Base-by-base conservation (phyloP, 1,140 invertebrate species). In the Drosophila pseudoobscura region DNA sequence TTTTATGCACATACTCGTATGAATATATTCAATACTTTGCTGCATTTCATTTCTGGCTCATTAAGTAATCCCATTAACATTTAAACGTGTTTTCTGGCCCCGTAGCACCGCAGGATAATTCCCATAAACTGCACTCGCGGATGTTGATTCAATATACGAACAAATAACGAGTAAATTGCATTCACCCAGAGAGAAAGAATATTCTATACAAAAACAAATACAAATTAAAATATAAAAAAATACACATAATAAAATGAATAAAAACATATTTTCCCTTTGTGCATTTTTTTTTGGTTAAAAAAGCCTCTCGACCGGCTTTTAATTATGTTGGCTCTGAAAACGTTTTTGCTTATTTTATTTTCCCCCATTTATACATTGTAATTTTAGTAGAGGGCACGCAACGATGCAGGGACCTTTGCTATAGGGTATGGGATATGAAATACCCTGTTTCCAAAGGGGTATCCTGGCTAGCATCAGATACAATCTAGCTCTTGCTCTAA, bases 141-240 rank as follows among this genome's bases (percentile, higher is more conserved):
- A 51, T 58, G 66, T 70, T 73, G 80, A 84, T 73, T 79, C 53
- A 66, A 74, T 72, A 61, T 54, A 11, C 31, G 31, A 35, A 9
- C 11, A 35, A 72, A 72, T 62, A 73, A 73, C 44, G 44, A 11
- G 20, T 20, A 20, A 75, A 54, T 75, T 75, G 22, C 41, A 74
- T 53, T 45, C 53, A 26, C 6, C 15, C 6, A n/a, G 13, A 49
- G 9, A 20, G 9, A 20, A 41, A 6, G 15, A 5, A 15, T 22
- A 13, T 13, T 24, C 9, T 11, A 49, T 11, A 69, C 24, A 13
- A 56, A 68, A 57, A 57, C 26, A 57, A 59, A 44, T 70, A 57
- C 26, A 57, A 59, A 44, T 70, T 70, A 20, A 44, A 43, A 50
- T 5, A 20, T 35, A 47, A n/a, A 20, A 9, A 13, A 24, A 44